These are phyloP conservation scores for Ophiothrix spiculata DNA, from an alignment of 35 echinoderm and acorn worm genomes.

Conservation along the genomic window DNA sequence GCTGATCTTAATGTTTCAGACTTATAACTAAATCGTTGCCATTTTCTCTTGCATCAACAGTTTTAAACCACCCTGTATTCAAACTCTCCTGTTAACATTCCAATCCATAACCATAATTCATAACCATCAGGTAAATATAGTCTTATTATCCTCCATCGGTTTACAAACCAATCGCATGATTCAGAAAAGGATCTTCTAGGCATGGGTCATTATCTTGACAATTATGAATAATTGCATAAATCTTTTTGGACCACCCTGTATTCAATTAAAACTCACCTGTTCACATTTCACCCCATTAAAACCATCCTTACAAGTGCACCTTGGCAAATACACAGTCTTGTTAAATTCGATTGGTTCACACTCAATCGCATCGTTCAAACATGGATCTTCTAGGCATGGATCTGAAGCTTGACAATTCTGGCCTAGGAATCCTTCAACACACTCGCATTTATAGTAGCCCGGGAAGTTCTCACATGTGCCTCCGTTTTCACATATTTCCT, in stretches of 20 bases:
- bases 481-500: slow-evolving; percentile 49
- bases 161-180: not conserved
- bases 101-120: too few relatives aligned
- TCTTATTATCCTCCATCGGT: too few relatives aligned
- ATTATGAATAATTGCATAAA: not conserved
- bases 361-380: slow-evolving; percentile 58
- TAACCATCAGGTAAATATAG: too few relatives aligned
- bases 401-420: slow-evolving; percentile 23
- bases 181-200: not conserved
- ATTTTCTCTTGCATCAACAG: too few relatives aligned
- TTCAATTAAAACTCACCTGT: slow-evolving; percentile 46
- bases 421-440: slow-evolving; percentile 28
- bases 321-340: not conserved
- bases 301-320: slow-evolving; percentile 43
- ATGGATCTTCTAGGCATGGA: slow-evolving; percentile 42
- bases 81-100: too few relatives aligned
- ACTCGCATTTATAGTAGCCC: slow-evolving; percentile 60
- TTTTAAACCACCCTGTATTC: too few relatives aligned
- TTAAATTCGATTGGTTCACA: slow-evolving; percentile 2
- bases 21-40: too few relatives aligned
- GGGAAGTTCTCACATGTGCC: slow-evolving; percentile 61
- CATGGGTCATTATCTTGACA: not conserved
- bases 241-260: too few relatives aligned
- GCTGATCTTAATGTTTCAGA: too few relatives aligned
- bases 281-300: slow-evolving; percentile 50